phyloP scores from a whole-genome alignment of 2,113 vertebrate species.

The Salvelinus namaycush region DNA sequence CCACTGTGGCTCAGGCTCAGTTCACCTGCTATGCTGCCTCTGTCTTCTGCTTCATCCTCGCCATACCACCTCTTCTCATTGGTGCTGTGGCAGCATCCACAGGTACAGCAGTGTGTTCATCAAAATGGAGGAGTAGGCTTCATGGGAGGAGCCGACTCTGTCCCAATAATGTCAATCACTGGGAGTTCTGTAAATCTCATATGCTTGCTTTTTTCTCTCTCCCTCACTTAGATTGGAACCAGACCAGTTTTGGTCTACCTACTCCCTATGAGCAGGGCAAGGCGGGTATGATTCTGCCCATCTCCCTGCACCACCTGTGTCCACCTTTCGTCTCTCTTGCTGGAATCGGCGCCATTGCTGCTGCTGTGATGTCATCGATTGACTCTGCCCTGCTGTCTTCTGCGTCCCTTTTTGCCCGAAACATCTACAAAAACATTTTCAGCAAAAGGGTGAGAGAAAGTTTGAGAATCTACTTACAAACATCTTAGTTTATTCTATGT shows the following conservation, averaged over 20 bases:
- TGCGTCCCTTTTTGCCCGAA: conserved; percentile 70
- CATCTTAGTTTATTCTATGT: background rate
- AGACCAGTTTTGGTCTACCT: conserved; percentile 72
- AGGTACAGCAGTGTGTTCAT: conserved; percentile 47
- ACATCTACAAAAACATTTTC: conserved; percentile 77
- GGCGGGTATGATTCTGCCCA: conserved; percentile 66
- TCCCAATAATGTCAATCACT: too few species aligned
- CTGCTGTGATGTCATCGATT: conserved; percentile 75
- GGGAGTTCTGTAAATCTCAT: background rate
- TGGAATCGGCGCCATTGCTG: conserved; percentile 70
- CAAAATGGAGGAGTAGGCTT: too few species aligned
- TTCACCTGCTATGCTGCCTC: conserved; percentile 67
- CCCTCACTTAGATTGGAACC: conserved; percentile 75
- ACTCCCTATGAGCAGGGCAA: conserved; percentile 65
- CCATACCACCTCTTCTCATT: conserved; percentile 71
- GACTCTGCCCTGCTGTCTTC: conserved; percentile 69
- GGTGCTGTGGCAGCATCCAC: conserved; percentile 76
- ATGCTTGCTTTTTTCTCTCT: background rate
- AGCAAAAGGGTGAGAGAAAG: conserved; percentile 60
- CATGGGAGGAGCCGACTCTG: too few species aligned
- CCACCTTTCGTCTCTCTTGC: conserved; percentile 67
- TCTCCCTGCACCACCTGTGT: conserved; percentile 73
- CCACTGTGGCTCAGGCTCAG: conserved; percentile 59
- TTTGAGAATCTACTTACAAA: background rate
- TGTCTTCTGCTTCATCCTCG: conserved; percentile 60